Percentiles rank a stretch among this genome's conserved stretches.
phyloP scores from a whole-genome alignment of 2,113 vertebrate genomes.

The Hipposideros armiger region DNA sequence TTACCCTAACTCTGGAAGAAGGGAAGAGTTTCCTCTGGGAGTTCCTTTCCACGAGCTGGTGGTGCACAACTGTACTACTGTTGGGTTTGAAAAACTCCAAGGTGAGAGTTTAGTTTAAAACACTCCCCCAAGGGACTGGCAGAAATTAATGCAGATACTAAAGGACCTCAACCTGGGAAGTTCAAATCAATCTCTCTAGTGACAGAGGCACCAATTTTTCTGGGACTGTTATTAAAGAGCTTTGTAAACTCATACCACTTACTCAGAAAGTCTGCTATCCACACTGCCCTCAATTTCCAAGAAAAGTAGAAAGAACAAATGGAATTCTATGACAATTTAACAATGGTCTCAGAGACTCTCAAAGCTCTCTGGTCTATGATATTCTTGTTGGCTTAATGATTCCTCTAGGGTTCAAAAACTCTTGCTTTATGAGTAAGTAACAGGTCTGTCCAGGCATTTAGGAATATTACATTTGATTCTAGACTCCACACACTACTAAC shows the following conservation, averaged over 20 bases:
- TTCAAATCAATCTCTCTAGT: neutral
- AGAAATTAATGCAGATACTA: conserved; percentile 39
- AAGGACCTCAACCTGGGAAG: neutral
- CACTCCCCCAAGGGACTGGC: neutral
- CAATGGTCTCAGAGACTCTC: conserved; percentile 17
- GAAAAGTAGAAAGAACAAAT: neutral
- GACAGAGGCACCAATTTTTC: neutral
- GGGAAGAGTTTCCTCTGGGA: neutral
- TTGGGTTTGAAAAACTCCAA: neutral
- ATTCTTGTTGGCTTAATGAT: neutral
- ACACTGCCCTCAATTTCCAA: neutral
- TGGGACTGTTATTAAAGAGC: neutral
- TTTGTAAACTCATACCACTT: neutral
- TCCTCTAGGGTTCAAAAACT: neutral
- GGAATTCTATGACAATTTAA: conserved; percentile 15
- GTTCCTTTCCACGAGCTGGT: neutral
- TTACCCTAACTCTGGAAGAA: neutral
- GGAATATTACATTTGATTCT: neutral
- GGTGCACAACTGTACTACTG: neutral
- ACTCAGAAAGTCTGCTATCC: neutral
- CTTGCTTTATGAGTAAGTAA: neutral
- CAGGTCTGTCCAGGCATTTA: neutral
- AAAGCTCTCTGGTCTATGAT: neutral
- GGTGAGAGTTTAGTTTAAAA: conserved; percentile 4
- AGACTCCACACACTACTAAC: neutral